Conservation (phyloP, 2,888 invertebrate genomes). For the Malacosoma neustria region DNA sequence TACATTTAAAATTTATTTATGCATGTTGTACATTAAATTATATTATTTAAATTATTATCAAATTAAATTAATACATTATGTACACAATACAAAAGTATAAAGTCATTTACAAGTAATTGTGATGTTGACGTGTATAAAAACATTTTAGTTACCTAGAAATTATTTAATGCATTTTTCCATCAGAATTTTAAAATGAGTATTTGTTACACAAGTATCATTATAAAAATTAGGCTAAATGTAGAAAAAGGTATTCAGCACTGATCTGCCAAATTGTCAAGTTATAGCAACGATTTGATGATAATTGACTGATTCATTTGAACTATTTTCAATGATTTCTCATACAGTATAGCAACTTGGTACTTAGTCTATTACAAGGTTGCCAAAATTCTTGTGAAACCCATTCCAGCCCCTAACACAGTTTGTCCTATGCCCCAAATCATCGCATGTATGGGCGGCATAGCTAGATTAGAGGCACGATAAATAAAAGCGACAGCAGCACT, state of each 20-base stretch:
- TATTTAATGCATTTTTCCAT: no score
- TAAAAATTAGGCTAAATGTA: no score
- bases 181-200: no score
- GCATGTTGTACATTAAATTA: constrained; percentile 3
- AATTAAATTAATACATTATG: no score
- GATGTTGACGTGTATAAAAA: no score
- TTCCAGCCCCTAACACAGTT: constrained; percentile 89
- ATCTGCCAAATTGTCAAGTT: no score
- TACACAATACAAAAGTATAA: no score
- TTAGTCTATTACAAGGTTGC: constrained; percentile 84
- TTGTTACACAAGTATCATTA: no score
- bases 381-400: constrained; percentile 94
- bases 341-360: background rate
- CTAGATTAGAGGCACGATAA: constrained; percentile 90
- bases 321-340: constrained; percentile 7
- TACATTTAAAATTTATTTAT: constrained; percentile 11
- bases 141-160: no score
- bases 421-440: constrained; percentile 97
- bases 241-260: no score
- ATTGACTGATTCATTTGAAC: constrained; percentile 39
- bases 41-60: constrained; percentile 1
- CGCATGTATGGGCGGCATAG: constrained; percentile 93
- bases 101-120: no score
- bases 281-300: no score
- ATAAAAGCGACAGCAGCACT: constrained; percentile 96